Evolutionary conservation across 1,140 invertebrate species (phyloP).

Genomic region (Drosophila virilis): DNA sequence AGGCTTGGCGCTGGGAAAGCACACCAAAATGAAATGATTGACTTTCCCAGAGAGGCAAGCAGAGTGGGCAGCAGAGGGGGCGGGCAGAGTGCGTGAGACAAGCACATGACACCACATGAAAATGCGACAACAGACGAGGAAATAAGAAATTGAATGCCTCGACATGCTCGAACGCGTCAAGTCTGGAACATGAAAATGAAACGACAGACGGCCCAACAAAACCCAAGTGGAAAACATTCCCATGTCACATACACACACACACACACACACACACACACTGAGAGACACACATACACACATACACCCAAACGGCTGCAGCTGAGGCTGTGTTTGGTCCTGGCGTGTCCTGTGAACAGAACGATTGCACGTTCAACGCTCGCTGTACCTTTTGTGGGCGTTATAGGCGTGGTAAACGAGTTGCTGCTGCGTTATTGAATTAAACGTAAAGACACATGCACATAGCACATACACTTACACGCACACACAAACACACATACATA

Average conservation of each 20-base stretch:
- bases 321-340: slow-evolving; percentile 11
- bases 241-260: slow-evolving; percentile 15
- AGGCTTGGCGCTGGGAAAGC: slow-evolving; percentile 14
- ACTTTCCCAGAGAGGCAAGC: slow-evolving; percentile 13
- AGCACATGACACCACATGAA: slow-evolving; percentile 69
- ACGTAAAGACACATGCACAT: slow-evolving; percentile 38
- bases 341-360: slow-evolving; percentile 18
- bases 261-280: background rate
- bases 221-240: slow-evolving; percentile 36
- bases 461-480: background rate
- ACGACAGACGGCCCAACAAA: slow-evolving; percentile 16
- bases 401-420: slow-evolving; percentile 58
- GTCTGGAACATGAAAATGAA: slow-evolving; percentile 39
- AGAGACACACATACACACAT: background rate
- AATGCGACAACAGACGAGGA: slow-evolving; percentile 67
- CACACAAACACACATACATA: background rate
- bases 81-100: slow-evolving; percentile 11
- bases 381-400: slow-evolving; percentile 34
- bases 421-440: slow-evolving; percentile 76
- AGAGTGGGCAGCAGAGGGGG: background rate
- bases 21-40: slow-evolving; percentile 63
- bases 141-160: slow-evolving; percentile 67
- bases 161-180: slow-evolving; percentile 55
- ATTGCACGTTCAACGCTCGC: slow-evolving; percentile 18
- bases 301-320: slow-evolving; percentile 23